Percentiles rank a stretch among this genome's conserved stretches.
These are phyloP conservation scores for Cecropterus lyciades DNA, from an alignment of 1,140 invertebrate species.

Conservation along the genomic window DNA sequence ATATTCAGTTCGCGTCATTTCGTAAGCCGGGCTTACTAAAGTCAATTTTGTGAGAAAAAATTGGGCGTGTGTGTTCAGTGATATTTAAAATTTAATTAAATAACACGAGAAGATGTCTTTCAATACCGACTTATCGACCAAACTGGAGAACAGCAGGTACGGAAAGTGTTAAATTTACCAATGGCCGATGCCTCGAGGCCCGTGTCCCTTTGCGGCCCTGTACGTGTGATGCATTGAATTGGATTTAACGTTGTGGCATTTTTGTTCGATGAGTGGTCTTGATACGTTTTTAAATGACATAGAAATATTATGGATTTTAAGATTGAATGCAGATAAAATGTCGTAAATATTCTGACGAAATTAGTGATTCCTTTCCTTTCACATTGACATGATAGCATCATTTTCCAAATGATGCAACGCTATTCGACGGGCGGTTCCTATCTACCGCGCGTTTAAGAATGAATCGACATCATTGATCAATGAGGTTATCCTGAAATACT, in stretches of 20 bases:
- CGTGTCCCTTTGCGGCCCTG: slow-evolving; percentile 30
- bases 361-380: slow-evolving; percentile 46
- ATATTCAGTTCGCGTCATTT: slow-evolving; percentile 68
- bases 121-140: slow-evolving; percentile 78
- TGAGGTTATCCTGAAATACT: slow-evolving; percentile 39
- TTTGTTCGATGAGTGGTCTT: slow-evolving; percentile 3
- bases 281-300: background rate
- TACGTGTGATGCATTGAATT: slow-evolving; percentile 32
- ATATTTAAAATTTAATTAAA: slow-evolving; percentile 71
- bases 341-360: slow-evolving; percentile 33
- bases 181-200: slow-evolving; percentile 39
- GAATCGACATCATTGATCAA: slow-evolving; percentile 12
- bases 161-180: slow-evolving; percentile 40
- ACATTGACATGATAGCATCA: slow-evolving; percentile 47
- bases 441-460: background rate
- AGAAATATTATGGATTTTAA: slow-evolving; percentile 5
- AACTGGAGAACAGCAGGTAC: slow-evolving; percentile 81
- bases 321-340: slow-evolving; percentile 21
- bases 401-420: slow-evolving; percentile 41
- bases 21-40: slow-evolving; percentile 60
- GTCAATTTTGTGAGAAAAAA: slow-evolving; percentile 68
- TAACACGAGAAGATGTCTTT: slow-evolving; percentile 80
- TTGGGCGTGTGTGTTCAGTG: slow-evolving; percentile 78
- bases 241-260: slow-evolving; percentile 29
- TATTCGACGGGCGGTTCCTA: background rate